Conservation (phyloP, 1,140 invertebrate genomes). For the Holcopasites calliopsidis region DNA sequence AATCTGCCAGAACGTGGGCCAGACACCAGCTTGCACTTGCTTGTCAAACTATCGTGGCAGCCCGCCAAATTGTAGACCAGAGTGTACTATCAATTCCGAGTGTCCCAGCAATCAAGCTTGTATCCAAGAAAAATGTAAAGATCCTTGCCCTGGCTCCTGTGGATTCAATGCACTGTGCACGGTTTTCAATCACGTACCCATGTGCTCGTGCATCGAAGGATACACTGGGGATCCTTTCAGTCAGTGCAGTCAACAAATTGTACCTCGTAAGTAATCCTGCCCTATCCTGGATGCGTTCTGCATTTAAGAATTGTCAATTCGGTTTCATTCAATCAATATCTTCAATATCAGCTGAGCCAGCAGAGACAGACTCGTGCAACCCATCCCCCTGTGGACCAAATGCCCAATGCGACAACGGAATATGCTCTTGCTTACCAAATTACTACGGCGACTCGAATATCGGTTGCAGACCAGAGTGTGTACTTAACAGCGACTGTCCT, state of each 20-base stretch:
- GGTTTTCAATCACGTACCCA: conserved; percentile 81
- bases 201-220: conserved; percentile 82
- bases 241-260: conserved; percentile 61
- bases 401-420: conserved; percentile 81
- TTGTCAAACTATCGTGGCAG: conserved; percentile 79
- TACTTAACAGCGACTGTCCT: conserved; percentile 87
- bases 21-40: conserved; percentile 80
- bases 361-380: conserved; percentile 81
- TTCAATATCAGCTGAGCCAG: conserved; percentile 2
- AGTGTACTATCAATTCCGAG: conserved; percentile 80
- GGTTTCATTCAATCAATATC: too few species aligned
- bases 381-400: conserved; percentile 85
- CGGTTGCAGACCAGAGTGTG: conserved; percentile 84
- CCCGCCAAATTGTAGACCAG: conserved; percentile 81
- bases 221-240: conserved; percentile 79
- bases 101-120: conserved; percentile 80
- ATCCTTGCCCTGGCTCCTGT: conserved; percentile 81
- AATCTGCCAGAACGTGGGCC: conserved; percentile 77
- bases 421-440: conserved; percentile 83
- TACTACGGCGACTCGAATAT: conserved; percentile 85
- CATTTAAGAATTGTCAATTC: not conserved
- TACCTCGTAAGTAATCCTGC: conserved; percentile 13
- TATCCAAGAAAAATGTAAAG: conserved; percentile 78
- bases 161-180: conserved; percentile 81
- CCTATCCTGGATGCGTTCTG: not conserved